Evolutionary conservation across 2,797 vertebrate genomes (phyloP).

Genomic region (Macroramphosus scolopax): DNA sequence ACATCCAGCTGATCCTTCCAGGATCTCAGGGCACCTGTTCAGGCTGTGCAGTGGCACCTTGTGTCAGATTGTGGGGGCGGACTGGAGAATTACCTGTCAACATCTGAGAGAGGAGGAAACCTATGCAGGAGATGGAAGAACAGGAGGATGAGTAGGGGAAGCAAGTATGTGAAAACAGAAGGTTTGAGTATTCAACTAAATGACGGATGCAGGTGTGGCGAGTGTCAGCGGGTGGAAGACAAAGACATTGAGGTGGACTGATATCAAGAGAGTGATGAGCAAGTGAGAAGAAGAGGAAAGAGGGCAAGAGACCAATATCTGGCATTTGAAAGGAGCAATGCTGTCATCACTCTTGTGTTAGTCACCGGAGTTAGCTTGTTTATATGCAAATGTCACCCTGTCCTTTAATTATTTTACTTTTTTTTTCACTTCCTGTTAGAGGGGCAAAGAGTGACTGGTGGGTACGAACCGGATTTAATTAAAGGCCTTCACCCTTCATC

Average conservation of each 20-base stretch:
- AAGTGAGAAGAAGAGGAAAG: constrained; percentile 11
- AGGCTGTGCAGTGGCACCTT: constrained; percentile 21
- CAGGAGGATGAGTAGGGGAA: no score
- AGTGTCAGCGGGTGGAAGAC: constrained; percentile 6
- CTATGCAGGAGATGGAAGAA: constrained; percentile 12
- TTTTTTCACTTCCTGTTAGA: constrained; percentile 17
- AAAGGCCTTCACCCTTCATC: no score
- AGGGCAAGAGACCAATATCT: constrained; percentile 39
- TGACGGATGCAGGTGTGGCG: constrained; percentile 26
- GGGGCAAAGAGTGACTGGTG: constrained; percentile 34
- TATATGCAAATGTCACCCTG: constrained; percentile 61
- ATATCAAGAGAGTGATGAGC: constrained; percentile 28
- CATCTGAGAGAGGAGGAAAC: constrained; percentile 16
- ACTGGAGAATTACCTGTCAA: constrained; percentile 24
- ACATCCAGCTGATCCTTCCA: constrained; percentile 18
- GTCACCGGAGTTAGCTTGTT: constrained; percentile 38
- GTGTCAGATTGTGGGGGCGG: constrained; percentile 38
- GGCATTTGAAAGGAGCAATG: constrained; percentile 49
- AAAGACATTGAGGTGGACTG: neutral
- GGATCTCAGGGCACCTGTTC: constrained; percentile 28
- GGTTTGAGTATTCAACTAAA: neutral
- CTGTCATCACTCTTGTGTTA: constrained; percentile 41
- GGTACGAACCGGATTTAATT: no score
- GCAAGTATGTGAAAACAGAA: constrained; percentile 2
- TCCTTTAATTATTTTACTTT: constrained; percentile 46